Conservation (phyloP, 30 jellyfish, hydroid and myxozoan genomes). For the Clytia hemisphaerica region DNA sequence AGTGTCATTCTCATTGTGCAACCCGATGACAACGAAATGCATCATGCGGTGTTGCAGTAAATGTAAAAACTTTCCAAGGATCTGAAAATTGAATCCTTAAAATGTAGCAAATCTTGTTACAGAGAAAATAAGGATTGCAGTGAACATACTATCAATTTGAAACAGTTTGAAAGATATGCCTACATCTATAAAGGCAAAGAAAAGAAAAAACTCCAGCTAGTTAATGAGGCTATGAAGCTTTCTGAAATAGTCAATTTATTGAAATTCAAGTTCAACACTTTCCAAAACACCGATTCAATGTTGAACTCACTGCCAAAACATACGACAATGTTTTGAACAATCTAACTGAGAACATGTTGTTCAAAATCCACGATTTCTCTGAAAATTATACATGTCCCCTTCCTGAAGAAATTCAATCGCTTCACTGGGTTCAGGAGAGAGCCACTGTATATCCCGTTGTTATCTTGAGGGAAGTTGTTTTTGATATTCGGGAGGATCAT, state of each 20-base stretch:
- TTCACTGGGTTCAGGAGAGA: background rate
- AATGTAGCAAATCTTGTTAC: too few relatives aligned
- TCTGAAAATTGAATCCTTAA: too few relatives aligned
- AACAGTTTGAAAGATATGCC: too few relatives aligned
- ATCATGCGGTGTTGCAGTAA: too few relatives aligned
- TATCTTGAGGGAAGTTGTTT: background rate
- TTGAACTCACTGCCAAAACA: constrained; percentile 1
- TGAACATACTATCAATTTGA: too few relatives aligned
- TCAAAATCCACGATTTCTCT: background rate
- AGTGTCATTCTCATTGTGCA: too few relatives aligned
- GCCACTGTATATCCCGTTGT: constrained; percentile 2
- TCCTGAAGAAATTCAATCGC: constrained; percentile 12
- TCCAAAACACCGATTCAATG: constrained; percentile 13
- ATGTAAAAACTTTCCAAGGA: too few relatives aligned
- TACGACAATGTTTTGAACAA: background rate
- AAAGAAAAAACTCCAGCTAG: too few relatives aligned
- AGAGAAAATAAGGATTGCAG: too few relatives aligned
- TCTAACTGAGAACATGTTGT: background rate
- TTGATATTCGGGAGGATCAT: background rate
- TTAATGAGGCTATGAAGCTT: too few relatives aligned
- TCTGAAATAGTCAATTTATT: background rate
- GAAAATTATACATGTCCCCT: constrained; percentile 14
- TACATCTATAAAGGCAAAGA: too few relatives aligned
- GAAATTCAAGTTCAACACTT: background rate
- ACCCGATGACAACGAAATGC: too few relatives aligned